Percentiles rank a stretch among this genome's conserved stretches.
Conservation (phyloP, 2,888 invertebrate species). For the Sphaeridia pumilis region DNA sequence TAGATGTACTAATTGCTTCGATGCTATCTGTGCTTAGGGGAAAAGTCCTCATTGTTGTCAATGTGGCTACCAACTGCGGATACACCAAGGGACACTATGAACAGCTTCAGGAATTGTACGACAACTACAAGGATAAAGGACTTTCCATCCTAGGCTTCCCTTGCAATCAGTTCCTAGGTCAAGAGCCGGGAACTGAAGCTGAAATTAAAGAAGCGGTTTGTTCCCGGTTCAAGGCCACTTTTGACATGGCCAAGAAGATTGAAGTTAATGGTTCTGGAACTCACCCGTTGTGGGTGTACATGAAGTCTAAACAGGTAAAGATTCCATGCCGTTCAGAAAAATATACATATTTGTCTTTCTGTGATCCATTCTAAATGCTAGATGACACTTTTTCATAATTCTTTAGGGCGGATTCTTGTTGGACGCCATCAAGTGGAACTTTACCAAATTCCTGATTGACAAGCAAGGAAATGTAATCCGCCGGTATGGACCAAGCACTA, state of each 20-base stretch:
- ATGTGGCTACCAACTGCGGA: constrained; percentile 60
- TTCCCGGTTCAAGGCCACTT: constrained; percentile 43
- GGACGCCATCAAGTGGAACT: constrained; percentile 77
- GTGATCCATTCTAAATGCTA: no score
- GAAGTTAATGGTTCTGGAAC: constrained; percentile 59
- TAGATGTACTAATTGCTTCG: no score
- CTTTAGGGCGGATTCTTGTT: constrained; percentile 34
- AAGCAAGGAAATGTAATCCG: constrained; percentile 58
- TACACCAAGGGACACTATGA: constrained; percentile 30
- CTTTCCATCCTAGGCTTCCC: constrained; percentile 29
- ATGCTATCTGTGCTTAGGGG: constrained; percentile 42
- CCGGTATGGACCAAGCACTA: constrained; percentile 51
- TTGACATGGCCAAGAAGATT: constrained; percentile 51
- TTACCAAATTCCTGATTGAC: constrained; percentile 72
- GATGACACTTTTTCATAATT: not conserved
- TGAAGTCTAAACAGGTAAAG: no score
- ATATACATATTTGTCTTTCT: no score
- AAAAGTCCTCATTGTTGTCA: constrained; percentile 65
- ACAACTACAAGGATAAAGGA: constrained; percentile 28
- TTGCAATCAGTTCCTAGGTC: constrained; percentile 29
- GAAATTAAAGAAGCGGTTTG: constrained; percentile 53
- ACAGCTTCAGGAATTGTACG: constrained; percentile 27
- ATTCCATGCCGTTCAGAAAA: no score
- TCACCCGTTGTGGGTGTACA: constrained; percentile 50
- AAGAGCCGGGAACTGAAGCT: constrained; percentile 57